These are phyloP conservation scores for Rhincodon typus DNA, from an alignment of 2,797 vertebrate species.

Conservation along the genomic window DNA sequence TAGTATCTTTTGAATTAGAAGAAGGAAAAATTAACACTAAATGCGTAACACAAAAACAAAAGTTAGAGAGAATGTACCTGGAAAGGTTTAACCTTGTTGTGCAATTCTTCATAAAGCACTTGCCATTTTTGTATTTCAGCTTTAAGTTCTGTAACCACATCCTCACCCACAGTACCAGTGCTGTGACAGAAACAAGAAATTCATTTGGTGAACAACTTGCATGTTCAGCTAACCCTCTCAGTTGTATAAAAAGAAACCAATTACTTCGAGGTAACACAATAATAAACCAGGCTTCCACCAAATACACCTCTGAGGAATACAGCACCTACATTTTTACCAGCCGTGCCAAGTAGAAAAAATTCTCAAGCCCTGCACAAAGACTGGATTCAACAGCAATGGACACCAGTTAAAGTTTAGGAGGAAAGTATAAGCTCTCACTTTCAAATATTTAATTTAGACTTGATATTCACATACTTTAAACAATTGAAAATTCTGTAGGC, in stretches of 20 bases:
- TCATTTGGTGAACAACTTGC: neutral
- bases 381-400: neutral
- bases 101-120: slow-evolving; percentile 64
- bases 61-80: slow-evolving; percentile 56
- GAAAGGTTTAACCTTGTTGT: slow-evolving; percentile 72
- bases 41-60: neutral
- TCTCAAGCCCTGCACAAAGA: neutral
- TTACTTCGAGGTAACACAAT: neutral
- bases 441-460: neutral
- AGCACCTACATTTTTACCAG: neutral
- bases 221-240: neutral
- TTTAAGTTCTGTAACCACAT: slow-evolving; percentile 42
- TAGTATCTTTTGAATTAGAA: neutral
- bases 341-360: neutral
- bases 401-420: neutral
- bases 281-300: neutral
- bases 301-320: neutral
- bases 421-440: neutral
- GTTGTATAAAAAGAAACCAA: neutral
- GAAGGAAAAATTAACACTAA: neutral
- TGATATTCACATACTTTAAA: neutral
- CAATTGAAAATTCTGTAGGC: neutral
- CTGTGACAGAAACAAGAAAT: slow-evolving; percentile 46
- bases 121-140: slow-evolving; percentile 62
- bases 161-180: slow-evolving; percentile 43